phyloP scores from a whole-genome alignment of 2,113 vertebrate species.

The Elachura formosa region DNA sequence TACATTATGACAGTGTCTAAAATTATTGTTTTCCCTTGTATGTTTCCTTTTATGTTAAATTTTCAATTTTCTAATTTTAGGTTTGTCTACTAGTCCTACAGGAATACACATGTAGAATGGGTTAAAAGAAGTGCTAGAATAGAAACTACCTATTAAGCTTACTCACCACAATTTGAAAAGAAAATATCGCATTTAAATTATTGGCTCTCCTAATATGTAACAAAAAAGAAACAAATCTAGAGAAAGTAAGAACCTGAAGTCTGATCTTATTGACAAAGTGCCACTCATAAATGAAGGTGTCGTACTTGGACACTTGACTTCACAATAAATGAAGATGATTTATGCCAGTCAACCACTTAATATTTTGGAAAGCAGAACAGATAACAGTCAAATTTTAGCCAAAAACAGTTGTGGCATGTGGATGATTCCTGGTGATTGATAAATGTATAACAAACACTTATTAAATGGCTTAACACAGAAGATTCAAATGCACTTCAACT shows the following conservation, averaged over 20 bases:
- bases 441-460: background rate
- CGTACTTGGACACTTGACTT: background rate
- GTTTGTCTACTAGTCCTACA: background rate
- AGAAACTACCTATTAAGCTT: background rate
- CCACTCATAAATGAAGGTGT: background rate
- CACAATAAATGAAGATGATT: background rate
- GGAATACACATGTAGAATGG: background rate
- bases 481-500: background rate
- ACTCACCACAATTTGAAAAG: background rate
- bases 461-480: background rate
- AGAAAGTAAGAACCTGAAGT: background rate
- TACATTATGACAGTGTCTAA: background rate
- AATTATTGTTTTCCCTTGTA: background rate
- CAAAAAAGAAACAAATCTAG: background rate
- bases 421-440: background rate
- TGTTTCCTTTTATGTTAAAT: background rate
- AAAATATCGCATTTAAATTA: background rate
- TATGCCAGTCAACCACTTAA: background rate
- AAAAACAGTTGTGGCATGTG: accelerated
- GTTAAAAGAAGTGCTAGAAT: background rate
- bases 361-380: background rate
- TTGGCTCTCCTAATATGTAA: background rate
- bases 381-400: background rate
- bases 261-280: background rate
- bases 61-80: background rate